Evolutionary conservation across 2,113 vertebrate genomes (phyloP).

Genomic region (Mus musculus): DNA sequence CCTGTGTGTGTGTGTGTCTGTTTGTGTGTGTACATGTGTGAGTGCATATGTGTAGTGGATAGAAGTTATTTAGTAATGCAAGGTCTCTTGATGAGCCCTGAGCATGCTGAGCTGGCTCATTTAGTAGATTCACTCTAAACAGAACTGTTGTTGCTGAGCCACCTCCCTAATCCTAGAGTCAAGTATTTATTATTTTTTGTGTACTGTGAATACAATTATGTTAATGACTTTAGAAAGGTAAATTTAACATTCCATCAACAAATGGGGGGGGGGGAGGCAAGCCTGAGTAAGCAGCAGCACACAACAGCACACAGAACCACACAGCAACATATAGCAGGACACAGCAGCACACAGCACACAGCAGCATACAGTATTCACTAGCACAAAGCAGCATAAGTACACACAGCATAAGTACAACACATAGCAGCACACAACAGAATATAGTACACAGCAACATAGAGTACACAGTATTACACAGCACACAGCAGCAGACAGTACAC

Average conservation of each 20-base stretch:
- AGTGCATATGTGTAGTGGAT: not conserved
- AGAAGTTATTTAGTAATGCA: not conserved
- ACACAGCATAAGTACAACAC: too few relatives aligned
- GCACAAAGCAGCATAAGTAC: too few relatives aligned
- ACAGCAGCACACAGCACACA: too few relatives aligned
- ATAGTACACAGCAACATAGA: too few relatives aligned
- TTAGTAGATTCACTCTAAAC: not conserved
- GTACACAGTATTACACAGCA: too few relatives aligned
- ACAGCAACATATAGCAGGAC: too few relatives aligned
- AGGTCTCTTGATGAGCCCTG: not conserved
- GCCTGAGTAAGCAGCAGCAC: not conserved
- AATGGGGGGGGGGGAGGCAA: not conserved
- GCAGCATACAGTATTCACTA: too few relatives aligned
- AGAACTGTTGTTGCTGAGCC: not conserved
- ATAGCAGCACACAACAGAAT: too few relatives aligned
- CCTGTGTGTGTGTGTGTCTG: not conserved
- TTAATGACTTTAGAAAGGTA: conserved; percentile 16
- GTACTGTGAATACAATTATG: not conserved
- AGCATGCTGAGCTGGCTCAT: not conserved
- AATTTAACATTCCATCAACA: not conserved
- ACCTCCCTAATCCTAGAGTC: not conserved
- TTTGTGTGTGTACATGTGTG: not conserved
- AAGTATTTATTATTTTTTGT: not conserved
- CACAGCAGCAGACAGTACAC: too few relatives aligned
- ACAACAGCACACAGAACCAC: too few relatives aligned